Evolutionary conservation across 2,888 invertebrate species (phyloP), one percentile per base, ranked within the genome.

Genomic region (Zygaena filipendulae): DNA sequence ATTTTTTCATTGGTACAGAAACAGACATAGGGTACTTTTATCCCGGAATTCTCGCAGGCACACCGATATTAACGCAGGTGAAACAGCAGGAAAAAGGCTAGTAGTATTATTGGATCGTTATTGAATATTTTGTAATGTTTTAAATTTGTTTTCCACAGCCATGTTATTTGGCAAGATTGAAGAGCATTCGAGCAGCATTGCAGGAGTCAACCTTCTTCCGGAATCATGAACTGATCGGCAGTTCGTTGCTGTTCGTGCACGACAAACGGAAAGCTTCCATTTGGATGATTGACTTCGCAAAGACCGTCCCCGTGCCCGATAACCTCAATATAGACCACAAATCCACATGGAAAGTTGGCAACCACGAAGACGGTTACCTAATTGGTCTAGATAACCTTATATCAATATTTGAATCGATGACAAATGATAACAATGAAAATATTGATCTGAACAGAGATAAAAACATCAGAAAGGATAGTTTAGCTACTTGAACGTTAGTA

Each of bases 251-350:
- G 32, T 94, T 98, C 61, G 95, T 98, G 29, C 97, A 96, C 75
- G 97, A 98, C 64, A 84, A 87, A 30, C 84, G 85, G 42, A 90
- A 87, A 57, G 93, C 95, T 13, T 92, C 92, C 37, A 87, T 95
- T 8, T 98, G 97, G 97, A 85, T 98, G 81, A 98, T 98, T 43
- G 97, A 98, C 71, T 98, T 98, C 59, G 97, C 97, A 25, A 98
- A 98, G 75, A 95, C 96, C 1, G 84, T 94, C 23, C 85, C 87
- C 8, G 82, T 97, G 19, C 92, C 95, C 0, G 83, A 85, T 1
- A 84, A 87, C 36, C 72, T 89, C 35, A 79, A 63, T 20, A 91
- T 95, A 33, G 85, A 87, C 49, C 97, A 97, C 67, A 85, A 85
- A 37, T 84, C 88, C 11, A 86, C 87, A 28, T 97, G 97, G 97